Evolutionary conservation across 2,888 invertebrate species (phyloP).

Genomic region (Drosophila borealis): DNA sequence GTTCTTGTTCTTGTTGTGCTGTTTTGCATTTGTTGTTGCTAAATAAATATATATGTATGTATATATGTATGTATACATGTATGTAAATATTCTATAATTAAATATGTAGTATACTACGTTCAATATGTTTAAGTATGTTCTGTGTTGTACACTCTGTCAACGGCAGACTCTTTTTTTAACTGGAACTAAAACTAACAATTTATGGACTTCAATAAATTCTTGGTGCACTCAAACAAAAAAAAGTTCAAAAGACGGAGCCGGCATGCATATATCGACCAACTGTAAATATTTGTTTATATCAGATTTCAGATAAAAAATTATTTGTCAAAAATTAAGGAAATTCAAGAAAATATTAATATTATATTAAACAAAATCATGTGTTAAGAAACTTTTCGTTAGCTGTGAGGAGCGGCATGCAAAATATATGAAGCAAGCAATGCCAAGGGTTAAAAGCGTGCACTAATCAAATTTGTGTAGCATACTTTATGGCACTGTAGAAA

Average conservation of each 20-base stretch:
- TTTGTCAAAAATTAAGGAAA: constrained; percentile 29
- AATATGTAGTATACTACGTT: constrained; percentile 32
- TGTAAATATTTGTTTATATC: constrained; percentile 84
- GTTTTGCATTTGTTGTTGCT: constrained; percentile 57
- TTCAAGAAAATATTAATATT: constrained; percentile 14
- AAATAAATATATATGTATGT: constrained; percentile 52
- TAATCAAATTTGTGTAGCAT: constrained; percentile 44
- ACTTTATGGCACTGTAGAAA: constrained; percentile 62
- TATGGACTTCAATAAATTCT: constrained; percentile 64
- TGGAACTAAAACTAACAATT: constrained; percentile 54
- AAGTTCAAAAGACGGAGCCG: constrained; percentile 86
- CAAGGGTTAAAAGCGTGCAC: constrained; percentile 59
- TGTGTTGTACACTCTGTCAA: constrained; percentile 53
- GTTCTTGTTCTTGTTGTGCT: constrained; percentile 58
- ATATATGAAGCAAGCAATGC: constrained; percentile 27
- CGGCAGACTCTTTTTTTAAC: constrained; percentile 47
- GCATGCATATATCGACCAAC: constrained; percentile 86
- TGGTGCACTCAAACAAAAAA: constrained; percentile 65
- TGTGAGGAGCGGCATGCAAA: constrained; percentile 34
- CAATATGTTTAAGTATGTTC: constrained; percentile 35
- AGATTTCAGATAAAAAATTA: constrained; percentile 50
- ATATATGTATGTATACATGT: constrained; percentile 31
- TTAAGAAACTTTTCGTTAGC: constrained; percentile 35
- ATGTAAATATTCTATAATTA: constrained; percentile 52
- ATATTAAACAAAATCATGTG: constrained; percentile 21